Evolutionary conservation across 2,113 vertebrate species (phyloP).

Genomic region (Oceanites oceanicus): DNA sequence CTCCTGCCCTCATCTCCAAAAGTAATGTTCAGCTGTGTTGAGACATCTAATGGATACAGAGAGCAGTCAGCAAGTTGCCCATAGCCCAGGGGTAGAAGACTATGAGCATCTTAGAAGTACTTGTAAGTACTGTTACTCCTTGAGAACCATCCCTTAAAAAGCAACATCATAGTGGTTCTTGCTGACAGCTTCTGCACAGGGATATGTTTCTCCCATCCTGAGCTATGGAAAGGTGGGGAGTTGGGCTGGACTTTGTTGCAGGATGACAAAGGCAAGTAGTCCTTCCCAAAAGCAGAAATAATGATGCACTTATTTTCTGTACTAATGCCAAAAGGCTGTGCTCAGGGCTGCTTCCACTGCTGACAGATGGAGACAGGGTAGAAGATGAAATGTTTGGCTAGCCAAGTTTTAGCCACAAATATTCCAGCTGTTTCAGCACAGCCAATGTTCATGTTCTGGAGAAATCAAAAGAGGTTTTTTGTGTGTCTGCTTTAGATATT

Average conservation of each 20-base stretch:
- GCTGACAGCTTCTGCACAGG: background rate
- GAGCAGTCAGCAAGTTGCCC: background rate
- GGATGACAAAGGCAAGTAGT: background rate
- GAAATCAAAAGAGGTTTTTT: accelerated
- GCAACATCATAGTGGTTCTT: background rate
- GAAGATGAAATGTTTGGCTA: background rate
- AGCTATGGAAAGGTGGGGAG: background rate
- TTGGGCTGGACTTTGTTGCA: background rate
- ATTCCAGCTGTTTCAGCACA: background rate
- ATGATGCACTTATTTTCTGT: background rate
- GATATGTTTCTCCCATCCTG: background rate
- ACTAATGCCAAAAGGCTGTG: background rate
- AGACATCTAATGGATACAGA: background rate
- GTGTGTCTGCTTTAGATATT: background rate
- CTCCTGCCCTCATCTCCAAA: background rate
- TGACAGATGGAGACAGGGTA: background rate
- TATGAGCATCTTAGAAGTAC: background rate
- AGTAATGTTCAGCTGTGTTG: background rate
- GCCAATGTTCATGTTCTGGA: background rate
- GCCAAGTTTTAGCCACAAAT: background rate
- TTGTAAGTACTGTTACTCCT: background rate
- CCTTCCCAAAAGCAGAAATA: background rate
- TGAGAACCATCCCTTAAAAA: background rate
- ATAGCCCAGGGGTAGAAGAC: background rate
- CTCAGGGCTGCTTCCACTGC: background rate